These are phyloP conservation scores for Salarias fasciatus DNA, from an alignment of 2,797 vertebrate species.

Conservation along the genomic window DNA sequence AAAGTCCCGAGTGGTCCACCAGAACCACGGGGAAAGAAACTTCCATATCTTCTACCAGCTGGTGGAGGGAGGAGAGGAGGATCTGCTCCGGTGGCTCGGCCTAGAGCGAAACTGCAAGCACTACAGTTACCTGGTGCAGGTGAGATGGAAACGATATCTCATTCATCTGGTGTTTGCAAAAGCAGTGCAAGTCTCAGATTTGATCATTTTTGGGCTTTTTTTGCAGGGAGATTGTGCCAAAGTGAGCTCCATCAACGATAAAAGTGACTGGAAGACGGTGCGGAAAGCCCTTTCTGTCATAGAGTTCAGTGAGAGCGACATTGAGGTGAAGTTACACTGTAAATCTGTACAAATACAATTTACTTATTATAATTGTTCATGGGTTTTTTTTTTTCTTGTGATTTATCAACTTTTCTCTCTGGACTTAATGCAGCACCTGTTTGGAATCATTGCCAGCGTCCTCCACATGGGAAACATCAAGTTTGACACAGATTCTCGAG, in stretches of 20 bases:
- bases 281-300: constrained; percentile 90
- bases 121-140: constrained; percentile 91
- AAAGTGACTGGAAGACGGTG: constrained; percentile 90
- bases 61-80: constrained; percentile 90
- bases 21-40: constrained; percentile 94
- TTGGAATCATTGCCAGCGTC: constrained; percentile 92
- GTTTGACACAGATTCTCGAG: constrained; percentile 85
- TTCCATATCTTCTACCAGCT: constrained; percentile 98
- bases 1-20: constrained; percentile 94
- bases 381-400: too few relatives aligned
- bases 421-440: constrained; percentile 86
- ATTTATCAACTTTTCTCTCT: too few relatives aligned
- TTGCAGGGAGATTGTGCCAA: constrained; percentile 91
- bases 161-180: background rate
- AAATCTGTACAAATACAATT: background rate
- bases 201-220: background rate
- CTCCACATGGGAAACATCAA: constrained; percentile 93
- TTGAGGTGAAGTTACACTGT: constrained; percentile 81
- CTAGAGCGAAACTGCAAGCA: constrained; percentile 88
- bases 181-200: background rate
- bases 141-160: constrained; percentile 37
- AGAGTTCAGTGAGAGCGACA: constrained; percentile 87
- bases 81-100: constrained; percentile 89
- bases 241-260: constrained; percentile 92
- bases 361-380: too few relatives aligned